A percentile compares a stretch with the other conserved stretches of the same genome.
phyloP scores from a whole-genome alignment of 2,113 vertebrate species.

The Cochlearius cochlearius region DNA sequence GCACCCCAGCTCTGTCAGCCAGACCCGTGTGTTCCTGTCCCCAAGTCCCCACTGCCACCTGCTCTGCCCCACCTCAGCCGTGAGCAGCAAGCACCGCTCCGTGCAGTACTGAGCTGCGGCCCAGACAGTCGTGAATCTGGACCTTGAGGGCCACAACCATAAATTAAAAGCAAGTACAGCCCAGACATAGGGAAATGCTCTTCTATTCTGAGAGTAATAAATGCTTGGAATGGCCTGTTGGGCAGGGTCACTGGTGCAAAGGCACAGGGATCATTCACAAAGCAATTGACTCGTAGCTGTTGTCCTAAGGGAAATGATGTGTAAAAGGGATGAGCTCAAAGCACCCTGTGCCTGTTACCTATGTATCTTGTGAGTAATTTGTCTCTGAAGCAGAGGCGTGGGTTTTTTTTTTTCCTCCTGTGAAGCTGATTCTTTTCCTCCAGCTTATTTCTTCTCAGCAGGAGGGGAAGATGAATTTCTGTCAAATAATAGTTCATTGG shows the following conservation, averaged over 20 bases:
- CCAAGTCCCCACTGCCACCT: accelerated
- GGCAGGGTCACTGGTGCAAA: neutral
- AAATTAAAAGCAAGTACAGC: neutral
- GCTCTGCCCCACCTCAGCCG: accelerated
- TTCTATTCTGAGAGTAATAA: neutral
- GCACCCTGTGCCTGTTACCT: neutral
- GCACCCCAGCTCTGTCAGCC: neutral
- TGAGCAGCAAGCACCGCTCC: accelerated
- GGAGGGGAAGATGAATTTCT: constrained; percentile 53
- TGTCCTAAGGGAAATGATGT: constrained; percentile 27
- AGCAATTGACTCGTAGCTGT: neutral
- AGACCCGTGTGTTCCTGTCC: accelerated
- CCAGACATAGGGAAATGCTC: neutral
- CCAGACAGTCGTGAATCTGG: neutral
- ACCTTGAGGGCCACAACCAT: neutral
- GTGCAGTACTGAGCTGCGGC: accelerated
- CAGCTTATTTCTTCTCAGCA: constrained; percentile 45
- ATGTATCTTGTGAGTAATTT: constrained; percentile 8
- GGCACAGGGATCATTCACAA: neutral
- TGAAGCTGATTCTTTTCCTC: neutral
- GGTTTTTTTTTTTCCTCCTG: neutral
- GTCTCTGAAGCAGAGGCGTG: neutral
- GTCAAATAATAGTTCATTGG: constrained; percentile 12
- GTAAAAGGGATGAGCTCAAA: constrained; percentile 6
- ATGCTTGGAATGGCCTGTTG: neutral